Percentiles rank a stretch among this genome's conserved stretches.
Evolutionary conservation across 2,113 vertebrate genomes (phyloP).

Genomic region (Sorex fumeus): DNA sequence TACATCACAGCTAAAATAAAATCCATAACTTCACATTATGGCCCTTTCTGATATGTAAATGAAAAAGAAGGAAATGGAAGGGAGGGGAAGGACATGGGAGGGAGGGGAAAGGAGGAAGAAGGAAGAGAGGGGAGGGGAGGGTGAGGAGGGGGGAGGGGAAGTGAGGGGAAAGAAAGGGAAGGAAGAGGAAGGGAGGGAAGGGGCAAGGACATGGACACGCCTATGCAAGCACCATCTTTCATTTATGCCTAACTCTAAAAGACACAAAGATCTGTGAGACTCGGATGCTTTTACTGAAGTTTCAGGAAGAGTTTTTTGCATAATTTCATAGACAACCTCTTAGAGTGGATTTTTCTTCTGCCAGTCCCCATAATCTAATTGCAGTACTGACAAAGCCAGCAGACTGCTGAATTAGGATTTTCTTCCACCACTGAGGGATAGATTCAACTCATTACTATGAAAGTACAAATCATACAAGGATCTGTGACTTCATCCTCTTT

Average conservation of each 20-base stretch:
- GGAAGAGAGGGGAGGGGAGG: no score
- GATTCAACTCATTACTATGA: not conserved
- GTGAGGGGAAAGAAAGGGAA: no score
- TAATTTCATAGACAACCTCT: not conserved
- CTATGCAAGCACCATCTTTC: not conserved
- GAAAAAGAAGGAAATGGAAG: no score
- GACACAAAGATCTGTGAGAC: not conserved
- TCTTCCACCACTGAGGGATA: not conserved
- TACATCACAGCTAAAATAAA: not conserved
- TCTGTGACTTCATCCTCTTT: not conserved
- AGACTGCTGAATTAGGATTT: not conserved
- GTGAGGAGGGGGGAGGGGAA: no score
- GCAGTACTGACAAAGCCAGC: no score
- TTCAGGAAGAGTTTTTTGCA: not conserved
- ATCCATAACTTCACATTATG: not conserved
- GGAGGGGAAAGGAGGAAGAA: no score
- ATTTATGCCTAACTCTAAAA: not conserved
- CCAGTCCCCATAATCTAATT: not conserved
- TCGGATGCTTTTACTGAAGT: not conserved
- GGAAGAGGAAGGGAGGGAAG: not conserved
- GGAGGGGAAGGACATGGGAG: no score
- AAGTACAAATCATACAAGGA: not conserved
- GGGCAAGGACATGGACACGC: not conserved
- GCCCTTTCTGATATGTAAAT: not conserved
- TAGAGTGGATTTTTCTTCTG: not conserved